Evolutionary conservation across 1,140 invertebrate genomes (phyloP).

Genomic region (Antheraea mylitta): DNA sequence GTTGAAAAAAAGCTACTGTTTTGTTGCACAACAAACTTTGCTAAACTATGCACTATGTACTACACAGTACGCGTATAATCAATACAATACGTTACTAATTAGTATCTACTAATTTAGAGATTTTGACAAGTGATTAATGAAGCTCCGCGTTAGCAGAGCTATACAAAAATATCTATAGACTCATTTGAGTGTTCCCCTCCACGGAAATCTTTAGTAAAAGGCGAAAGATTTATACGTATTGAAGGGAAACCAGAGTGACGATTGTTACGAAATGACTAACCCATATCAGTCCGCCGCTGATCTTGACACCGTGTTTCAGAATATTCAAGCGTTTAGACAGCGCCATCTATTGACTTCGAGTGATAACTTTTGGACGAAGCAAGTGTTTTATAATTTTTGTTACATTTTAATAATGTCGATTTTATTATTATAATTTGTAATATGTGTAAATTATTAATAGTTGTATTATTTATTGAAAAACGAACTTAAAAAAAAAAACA

Average conservation of each 20-base stretch:
- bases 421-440: too few species aligned
- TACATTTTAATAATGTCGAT: too few species aligned
- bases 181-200: conserved; percentile 11
- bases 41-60: too few species aligned
- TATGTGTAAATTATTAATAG: too few species aligned
- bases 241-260: conserved; percentile 1
- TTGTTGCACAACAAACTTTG: too few species aligned
- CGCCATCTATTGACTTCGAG: not conserved
- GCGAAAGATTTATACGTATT: conserved; percentile 10
- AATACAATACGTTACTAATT: too few species aligned
- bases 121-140: not conserved
- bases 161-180: conserved; percentile 4
- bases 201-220: conserved; percentile 12
- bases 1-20: too few species aligned
- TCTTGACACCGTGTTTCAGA: not conserved
- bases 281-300: not conserved
- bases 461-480: too few species aligned
- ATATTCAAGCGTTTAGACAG: not conserved
- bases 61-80: too few species aligned
- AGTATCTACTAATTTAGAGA: too few species aligned
- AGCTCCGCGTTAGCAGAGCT: conserved; percentile 1
- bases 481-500: not conserved
- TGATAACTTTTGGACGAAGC: not conserved
- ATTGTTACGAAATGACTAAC: not conserved
- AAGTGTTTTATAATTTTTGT: too few species aligned